A percentile compares a stretch with the other conserved stretches of the same genome.
Evolutionary conservation across 2,797 vertebrate species (phyloP).

Genomic region (Eupleurogrammus muticus): DNA sequence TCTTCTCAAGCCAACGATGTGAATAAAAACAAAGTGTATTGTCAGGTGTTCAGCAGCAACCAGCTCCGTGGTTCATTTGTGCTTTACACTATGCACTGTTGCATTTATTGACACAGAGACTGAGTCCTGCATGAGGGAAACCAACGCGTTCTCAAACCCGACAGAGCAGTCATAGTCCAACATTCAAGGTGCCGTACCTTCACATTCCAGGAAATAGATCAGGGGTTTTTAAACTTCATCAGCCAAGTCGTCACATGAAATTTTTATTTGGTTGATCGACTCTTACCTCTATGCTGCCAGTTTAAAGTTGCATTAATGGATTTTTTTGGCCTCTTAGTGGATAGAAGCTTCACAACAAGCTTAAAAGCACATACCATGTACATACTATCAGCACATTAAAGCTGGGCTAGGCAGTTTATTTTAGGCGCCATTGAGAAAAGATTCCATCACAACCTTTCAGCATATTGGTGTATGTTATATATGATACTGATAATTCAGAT

Average conservation of each 20-base stretch:
- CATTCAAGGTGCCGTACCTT: background rate
- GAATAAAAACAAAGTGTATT: background rate
- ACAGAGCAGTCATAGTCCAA: constrained; percentile 12
- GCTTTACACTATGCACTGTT: background rate
- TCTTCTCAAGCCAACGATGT: background rate
- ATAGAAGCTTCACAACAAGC: background rate
- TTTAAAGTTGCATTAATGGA: background rate
- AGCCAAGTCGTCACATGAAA: constrained; percentile 9
- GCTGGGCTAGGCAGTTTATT: too few relatives aligned
- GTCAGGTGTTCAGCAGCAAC: background rate
- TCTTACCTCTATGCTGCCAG: background rate
- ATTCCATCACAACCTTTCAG: too few relatives aligned
- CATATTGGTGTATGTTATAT: too few relatives aligned
- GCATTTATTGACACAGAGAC: constrained; percentile 1
- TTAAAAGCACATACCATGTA: background rate
- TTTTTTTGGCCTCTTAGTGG: background rate
- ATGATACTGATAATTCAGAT: too few relatives aligned
- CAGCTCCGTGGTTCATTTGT: background rate
- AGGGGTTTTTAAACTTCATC: constrained; percentile 8
- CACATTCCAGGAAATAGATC: constrained; percentile 19
- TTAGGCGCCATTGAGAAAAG: too few relatives aligned
- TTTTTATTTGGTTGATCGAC: background rate
- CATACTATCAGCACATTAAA: background rate
- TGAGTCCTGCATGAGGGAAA: constrained; percentile 14
- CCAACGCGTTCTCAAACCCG: constrained; percentile 13